Conservation (phyloP, 2,113 vertebrate genomes). For the Lipophrys pholis region DNA sequence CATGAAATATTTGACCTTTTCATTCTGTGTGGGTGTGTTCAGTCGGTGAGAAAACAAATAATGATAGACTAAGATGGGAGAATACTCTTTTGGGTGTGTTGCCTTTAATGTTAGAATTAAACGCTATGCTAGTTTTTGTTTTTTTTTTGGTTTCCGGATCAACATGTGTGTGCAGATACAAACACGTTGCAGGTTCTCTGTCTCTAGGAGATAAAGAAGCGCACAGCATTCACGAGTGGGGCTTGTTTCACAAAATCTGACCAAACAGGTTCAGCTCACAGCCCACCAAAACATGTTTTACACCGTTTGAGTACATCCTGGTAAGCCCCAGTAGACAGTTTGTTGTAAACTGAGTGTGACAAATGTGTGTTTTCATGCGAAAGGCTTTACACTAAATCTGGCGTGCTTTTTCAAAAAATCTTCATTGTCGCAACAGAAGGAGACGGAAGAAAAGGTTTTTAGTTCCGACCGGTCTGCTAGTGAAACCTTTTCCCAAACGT, state of each 20-base stretch:
- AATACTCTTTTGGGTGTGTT: not conserved
- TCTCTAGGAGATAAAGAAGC: not conserved
- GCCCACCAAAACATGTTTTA: not conserved
- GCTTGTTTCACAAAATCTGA: not conserved
- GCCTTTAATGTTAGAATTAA: slow-evolving; percentile 4
- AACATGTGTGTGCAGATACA: not conserved
- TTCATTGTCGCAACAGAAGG: slow-evolving; percentile 2
- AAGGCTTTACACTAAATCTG: slow-evolving; percentile 3
- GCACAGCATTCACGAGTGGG: not conserved
- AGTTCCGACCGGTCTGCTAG: slow-evolving; percentile 55
- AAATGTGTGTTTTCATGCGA: not conserved
- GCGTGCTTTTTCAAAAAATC: slow-evolving; percentile 22
- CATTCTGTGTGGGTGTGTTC: slow-evolving; percentile 4
- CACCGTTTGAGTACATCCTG: not conserved
- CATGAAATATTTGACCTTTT: slow-evolving; percentile 9
- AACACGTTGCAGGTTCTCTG: not conserved
- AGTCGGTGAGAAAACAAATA: slow-evolving; percentile 7
- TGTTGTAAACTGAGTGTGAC: not conserved
- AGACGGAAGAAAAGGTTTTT: slow-evolving; percentile 35
- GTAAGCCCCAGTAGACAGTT: not conserved
- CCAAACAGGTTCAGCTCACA: not conserved
- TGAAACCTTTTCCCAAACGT: not conserved
- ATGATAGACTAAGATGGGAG: not conserved
- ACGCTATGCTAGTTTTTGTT: slow-evolving; percentile 7
- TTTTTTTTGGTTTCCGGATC: not conserved